Percentiles rank a stretch among this genome's conserved stretches.
Conservation (phyloP, 23 tunicate species). For the Oikopleura dioica region DNA sequence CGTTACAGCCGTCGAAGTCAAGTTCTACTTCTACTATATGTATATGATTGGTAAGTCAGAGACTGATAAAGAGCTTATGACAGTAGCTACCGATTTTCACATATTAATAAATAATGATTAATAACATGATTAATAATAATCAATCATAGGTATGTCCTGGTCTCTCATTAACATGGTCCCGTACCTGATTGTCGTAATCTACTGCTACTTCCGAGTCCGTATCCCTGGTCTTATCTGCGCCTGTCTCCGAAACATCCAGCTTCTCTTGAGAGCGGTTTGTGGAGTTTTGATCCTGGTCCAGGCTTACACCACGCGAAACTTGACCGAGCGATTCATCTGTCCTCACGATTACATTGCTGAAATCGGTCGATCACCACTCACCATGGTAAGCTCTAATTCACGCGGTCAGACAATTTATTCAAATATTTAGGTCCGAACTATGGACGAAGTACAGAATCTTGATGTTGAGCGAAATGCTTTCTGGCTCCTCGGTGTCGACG, state of each 20-base stretch:
- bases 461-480: slow-evolving; percentile 59
- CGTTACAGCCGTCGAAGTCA: neutral
- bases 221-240: slow-evolving; percentile 13
- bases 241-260: slow-evolving; percentile 13
- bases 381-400: too few species aligned
- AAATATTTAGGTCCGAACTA: slow-evolving; percentile 36
- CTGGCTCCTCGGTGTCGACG: slow-evolving; percentile 77
- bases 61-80: too few species aligned
- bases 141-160: slow-evolving; percentile 13
- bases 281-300: slow-evolving; percentile 12
- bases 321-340: slow-evolving; percentile 1
- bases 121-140: too few species aligned
- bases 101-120: too few species aligned
- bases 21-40: slow-evolving; percentile 13
- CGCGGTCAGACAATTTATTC: too few species aligned
- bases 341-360: slow-evolving; percentile 1
- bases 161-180: slow-evolving; percentile 9
- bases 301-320: slow-evolving; percentile 14
- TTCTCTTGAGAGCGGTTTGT: neutral
- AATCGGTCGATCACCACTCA: slow-evolving; percentile 13
- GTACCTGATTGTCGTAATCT: slow-evolving; percentile 12
- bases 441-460: slow-evolving; percentile 24
- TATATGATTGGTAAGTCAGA: slow-evolving; percentile 7
- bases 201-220: slow-evolving; percentile 10
- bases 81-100: too few species aligned